Base-by-base conservation (phyloP, 2,797 vertebrate species). In the Austrolebias charrua region DNA sequence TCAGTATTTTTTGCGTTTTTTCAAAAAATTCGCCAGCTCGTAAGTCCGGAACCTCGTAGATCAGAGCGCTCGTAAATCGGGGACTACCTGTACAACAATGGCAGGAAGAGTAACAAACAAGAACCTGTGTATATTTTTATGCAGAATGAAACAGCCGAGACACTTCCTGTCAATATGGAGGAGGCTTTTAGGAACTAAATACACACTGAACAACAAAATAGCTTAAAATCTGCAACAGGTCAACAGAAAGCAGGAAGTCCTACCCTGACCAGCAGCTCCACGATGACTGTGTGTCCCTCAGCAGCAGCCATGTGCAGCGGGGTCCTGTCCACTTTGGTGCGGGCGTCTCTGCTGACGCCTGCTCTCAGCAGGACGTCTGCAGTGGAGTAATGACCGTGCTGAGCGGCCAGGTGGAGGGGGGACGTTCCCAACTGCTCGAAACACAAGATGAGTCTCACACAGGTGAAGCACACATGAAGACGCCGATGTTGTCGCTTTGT, bases 311-410 rank as follows among this genome's bases (percentile, higher is more conserved):
- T 95, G 73, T 98, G 96, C 63, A 98, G 85, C 0, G 96, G 96
- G 0, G 96, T 98, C 63, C 96, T 82, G 93, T 98, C 96, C 69
- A 98, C 96, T 63, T 98, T 97, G 49, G 96, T 98, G 0, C 96
- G 93, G 9, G 96, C 96, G 6, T 98, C 96, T 60, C 95, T 88
- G 91, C 96, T 97, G 50, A 98, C 94, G 0, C 96, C 96, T 0
- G 95, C 95, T 8, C 95, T 88, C 4, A 98, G 92, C 60, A 98
- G 93, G 10, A 96, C 95, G 47, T 97, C 95, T 0, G 95, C 95
- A 0, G 95, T 98, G 14, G 96, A 96, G 62, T 95, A 96, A 79
- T 98, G 96, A 1, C 96, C 96, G 0, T 94, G 87, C 86, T 96
- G 96, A 28, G 95, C 96, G 0, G 96, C 96, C 4, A 98, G 90